A percentile compares a stretch with the other conserved stretches of the same genome.
phyloP scores from a whole-genome alignment of 2,888 invertebrate species.

The Drosophila siamana region DNA sequence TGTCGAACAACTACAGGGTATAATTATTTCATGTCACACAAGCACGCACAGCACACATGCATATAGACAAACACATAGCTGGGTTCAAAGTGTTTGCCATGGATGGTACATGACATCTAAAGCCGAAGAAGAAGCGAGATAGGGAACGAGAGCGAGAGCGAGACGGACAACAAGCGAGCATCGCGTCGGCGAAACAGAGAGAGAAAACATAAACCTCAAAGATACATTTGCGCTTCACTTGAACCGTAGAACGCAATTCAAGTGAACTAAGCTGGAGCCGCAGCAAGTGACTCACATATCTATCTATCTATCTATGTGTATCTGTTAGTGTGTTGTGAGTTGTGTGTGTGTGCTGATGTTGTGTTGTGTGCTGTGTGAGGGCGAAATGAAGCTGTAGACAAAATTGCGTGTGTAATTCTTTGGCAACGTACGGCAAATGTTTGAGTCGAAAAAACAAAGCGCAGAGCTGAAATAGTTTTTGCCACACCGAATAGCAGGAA shows the following conservation, averaged over 20 bases:
- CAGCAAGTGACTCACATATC: constrained; percentile 57
- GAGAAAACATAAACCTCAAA: constrained; percentile 75
- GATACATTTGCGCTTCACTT: constrained; percentile 81
- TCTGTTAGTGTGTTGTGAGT: constrained; percentile 9
- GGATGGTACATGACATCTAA: constrained; percentile 63
- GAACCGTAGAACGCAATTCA: constrained; percentile 73
- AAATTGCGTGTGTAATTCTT: constrained; percentile 75
- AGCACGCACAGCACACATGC: constrained; percentile 22
- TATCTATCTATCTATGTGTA: constrained; percentile 16
- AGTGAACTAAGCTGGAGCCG: constrained; percentile 73
- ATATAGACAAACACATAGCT: constrained; percentile 18
- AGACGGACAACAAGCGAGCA: constrained; percentile 11
- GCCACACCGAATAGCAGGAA: constrained; percentile 10
- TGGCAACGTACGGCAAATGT: constrained; percentile 60
- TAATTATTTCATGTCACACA: constrained; percentile 65
- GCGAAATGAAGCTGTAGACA: constrained; percentile 75
- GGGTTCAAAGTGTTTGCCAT: constrained; percentile 53
- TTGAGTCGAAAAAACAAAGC: constrained; percentile 44
- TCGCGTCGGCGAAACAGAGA: constrained; percentile 23
- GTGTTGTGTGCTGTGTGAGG: constrained; percentile 39
- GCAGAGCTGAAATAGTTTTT: constrained; percentile 42
- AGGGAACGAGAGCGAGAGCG: constrained; percentile 6
- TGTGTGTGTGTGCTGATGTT: constrained; percentile 1
- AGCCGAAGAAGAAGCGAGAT: constrained; percentile 32
- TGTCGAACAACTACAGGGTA: background rate